phyloP scores from a whole-genome alignment of 2,797 vertebrate genomes.

The Oreochromis mossambicus region DNA sequence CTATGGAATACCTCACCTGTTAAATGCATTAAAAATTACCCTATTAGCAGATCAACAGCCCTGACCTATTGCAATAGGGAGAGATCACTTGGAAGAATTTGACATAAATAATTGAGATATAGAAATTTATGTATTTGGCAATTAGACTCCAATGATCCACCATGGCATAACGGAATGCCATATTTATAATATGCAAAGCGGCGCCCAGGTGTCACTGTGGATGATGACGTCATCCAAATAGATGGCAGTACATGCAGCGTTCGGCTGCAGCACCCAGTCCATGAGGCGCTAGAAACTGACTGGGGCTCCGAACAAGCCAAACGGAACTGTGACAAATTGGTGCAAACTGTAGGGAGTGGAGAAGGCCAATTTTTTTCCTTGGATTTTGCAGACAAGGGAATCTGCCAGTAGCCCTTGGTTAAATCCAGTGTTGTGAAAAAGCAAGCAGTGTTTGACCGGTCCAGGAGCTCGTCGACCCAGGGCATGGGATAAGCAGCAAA shows the following conservation, averaged over 20 bases:
- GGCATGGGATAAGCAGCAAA: not conserved
- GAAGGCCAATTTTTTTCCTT: not conserved
- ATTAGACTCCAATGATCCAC: not conserved
- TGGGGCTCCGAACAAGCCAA: not conserved
- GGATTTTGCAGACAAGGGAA: not conserved
- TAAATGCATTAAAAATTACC: not conserved
- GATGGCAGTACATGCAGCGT: not conserved
- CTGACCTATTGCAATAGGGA: not conserved
- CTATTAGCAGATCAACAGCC: not conserved
- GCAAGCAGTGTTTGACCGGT: not conserved
- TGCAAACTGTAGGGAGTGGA: not conserved
- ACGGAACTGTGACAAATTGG: not conserved
- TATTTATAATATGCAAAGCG: not conserved
- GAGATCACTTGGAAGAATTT: not conserved
- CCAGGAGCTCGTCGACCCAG: not conserved
- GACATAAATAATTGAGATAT: not conserved
- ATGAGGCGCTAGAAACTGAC: not conserved
- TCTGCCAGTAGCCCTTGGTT: not conserved
- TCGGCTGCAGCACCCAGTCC: fast-evolving
- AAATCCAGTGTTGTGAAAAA: not conserved
- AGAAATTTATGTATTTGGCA: not conserved
- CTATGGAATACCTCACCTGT: not conserved
- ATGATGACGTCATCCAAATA: not conserved
- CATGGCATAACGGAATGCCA: fast-evolving
- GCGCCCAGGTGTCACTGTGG: not conserved